Percentiles rank a stretch among this genome's conserved stretches.
Evolutionary conservation across 2,888 invertebrate genomes (phyloP).

Genomic region (Drosophila fulvimacula): DNA sequence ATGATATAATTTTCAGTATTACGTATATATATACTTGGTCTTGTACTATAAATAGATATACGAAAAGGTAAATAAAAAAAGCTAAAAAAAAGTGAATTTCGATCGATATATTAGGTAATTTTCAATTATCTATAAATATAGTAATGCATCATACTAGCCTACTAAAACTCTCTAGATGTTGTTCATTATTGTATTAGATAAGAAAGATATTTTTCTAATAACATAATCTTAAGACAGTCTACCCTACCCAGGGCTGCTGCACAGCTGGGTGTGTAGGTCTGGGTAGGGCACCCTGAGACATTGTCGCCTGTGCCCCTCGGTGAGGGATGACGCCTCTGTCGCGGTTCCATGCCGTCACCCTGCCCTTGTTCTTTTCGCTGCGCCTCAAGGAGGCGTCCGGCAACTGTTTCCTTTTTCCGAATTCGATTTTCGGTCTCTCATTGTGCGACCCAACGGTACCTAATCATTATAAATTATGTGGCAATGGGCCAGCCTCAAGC

Average conservation of each 20-base stretch:
- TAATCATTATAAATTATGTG: conserved; percentile 81
- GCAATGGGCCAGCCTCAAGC: conserved; percentile 55
- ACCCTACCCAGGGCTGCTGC: conserved; percentile 5
- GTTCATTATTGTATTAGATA: neutral
- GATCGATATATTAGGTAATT: too few species aligned
- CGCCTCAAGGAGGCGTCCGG: conserved; percentile 54
- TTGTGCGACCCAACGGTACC: conserved; percentile 55
- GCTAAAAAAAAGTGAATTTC: too few species aligned
- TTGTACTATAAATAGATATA: too few species aligned
- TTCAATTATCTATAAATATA: too few species aligned
- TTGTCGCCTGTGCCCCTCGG: conserved; percentile 45
- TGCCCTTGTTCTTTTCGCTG: conserved; percentile 69
- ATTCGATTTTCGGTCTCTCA: conserved; percentile 25
- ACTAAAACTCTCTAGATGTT: neutral
- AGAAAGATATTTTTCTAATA: conserved; percentile 14
- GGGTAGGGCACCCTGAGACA: conserved; percentile 45
- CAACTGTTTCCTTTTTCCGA: conserved; percentile 66
- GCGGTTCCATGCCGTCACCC: conserved; percentile 44
- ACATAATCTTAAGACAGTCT: conserved; percentile 24
- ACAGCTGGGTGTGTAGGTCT: conserved; percentile 50
- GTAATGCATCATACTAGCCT: too few species aligned
- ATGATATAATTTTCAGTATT: too few species aligned
- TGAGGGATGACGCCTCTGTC: conserved; percentile 73
- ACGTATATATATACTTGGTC: too few species aligned
- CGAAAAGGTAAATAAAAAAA: too few species aligned